Evolutionary conservation across 2,888 invertebrate species (phyloP).

Genomic region (Melieria omissa): DNA sequence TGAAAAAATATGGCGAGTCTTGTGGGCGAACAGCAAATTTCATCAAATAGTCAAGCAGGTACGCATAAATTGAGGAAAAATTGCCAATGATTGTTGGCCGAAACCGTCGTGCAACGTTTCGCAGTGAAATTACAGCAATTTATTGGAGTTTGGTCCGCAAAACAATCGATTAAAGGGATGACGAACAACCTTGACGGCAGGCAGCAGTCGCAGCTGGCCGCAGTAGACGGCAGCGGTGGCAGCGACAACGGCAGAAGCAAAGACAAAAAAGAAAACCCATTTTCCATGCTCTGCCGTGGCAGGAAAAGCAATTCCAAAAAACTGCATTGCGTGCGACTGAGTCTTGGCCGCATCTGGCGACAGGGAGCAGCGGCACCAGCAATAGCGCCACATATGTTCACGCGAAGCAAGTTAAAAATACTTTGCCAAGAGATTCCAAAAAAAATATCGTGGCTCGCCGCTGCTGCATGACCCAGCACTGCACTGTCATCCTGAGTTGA

Average conservation of each 20-base stretch:
- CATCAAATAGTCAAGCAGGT: conserved; percentile 66
- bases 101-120: background rate
- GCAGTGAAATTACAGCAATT: conserved; percentile 15
- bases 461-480: no score
- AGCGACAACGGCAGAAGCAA: background rate
- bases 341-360: no score
- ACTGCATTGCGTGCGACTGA: no score
- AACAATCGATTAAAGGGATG: conserved; percentile 52
- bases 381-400: no score
- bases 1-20: conserved; percentile 68
- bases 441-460: no score
- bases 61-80: conserved; percentile 51
- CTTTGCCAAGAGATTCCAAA: no score
- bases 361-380: no score
- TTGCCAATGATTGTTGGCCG: background rate
- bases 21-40: conserved; percentile 67
- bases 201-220: conserved; percentile 42
- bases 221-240: conserved; percentile 33
- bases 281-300: no score
- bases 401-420: no score
- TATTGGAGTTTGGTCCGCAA: conserved; percentile 28
- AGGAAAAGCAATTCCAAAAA: no score
- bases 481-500: no score
- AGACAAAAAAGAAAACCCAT: no score
- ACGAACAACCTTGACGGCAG: conserved; percentile 53